Evolutionary conservation across 2,113 vertebrate genomes (phyloP).

Genomic region (Pavo muticus): DNA sequence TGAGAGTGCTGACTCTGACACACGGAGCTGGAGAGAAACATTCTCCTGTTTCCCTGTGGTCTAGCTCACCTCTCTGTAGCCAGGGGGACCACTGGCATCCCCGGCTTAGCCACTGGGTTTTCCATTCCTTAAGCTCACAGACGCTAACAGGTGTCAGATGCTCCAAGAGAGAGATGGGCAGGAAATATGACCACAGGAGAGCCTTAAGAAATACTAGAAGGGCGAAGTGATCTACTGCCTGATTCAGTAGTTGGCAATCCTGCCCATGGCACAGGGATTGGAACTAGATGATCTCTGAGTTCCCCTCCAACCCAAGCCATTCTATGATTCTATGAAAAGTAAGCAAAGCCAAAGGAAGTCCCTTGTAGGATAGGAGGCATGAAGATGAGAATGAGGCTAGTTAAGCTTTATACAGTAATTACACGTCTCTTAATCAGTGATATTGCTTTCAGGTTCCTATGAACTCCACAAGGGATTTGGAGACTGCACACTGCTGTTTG

Average conservation of each 20-base stretch:
- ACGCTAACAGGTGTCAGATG: not conserved
- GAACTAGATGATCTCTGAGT: too few relatives aligned
- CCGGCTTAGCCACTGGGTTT: not conserved
- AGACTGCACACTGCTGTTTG: not conserved
- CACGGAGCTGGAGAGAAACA: not conserved
- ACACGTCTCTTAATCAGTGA: not conserved
- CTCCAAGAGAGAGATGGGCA: not conserved
- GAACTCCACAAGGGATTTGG: not conserved
- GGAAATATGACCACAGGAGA: not conserved
- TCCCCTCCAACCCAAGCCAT: too few relatives aligned
- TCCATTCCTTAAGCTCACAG: fast-evolving
- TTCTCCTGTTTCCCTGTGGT: not conserved
- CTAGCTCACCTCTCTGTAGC: fast-evolving
- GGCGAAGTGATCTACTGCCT: too few relatives aligned
- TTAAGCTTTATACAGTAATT: conserved; percentile 6
- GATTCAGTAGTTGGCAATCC: too few relatives aligned
- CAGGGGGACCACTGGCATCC: not conserved
- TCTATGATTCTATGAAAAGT: not conserved
- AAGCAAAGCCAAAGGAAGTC: not conserved
- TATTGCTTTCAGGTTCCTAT: not conserved
- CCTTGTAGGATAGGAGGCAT: not conserved
- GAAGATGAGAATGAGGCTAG: not conserved
- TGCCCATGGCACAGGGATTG: too few relatives aligned
- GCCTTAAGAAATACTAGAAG: not conserved
- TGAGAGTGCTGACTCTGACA: not conserved